phyloP scores from a whole-genome alignment of 2,797 vertebrate genomes.

The Botia kubotai region DNA sequence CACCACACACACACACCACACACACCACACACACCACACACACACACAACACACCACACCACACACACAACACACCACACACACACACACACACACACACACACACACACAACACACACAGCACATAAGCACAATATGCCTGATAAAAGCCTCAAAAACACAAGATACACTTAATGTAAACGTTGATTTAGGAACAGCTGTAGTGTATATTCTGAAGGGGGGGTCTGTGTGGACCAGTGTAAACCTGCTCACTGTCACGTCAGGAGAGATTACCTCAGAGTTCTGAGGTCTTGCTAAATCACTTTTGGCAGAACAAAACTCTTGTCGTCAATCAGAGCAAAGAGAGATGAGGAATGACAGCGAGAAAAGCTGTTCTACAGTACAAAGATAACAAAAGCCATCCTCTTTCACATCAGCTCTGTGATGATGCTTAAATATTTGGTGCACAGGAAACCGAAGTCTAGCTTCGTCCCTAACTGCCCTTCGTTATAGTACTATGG shows the following conservation, averaged over 20 bases:
- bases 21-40: too few species aligned
- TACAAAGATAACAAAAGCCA: constrained; percentile 30
- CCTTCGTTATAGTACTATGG: neutral
- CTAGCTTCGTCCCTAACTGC: neutral
- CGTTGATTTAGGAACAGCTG: neutral
- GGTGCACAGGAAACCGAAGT: constrained; percentile 1
- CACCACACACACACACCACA: too few species aligned
- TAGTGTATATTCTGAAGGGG: neutral
- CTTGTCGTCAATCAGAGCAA: constrained; percentile 58
- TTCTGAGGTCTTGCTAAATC: constrained; percentile 61
- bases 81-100: neutral
- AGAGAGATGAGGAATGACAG: constrained; percentile 62
- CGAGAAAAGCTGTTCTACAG: constrained; percentile 47
- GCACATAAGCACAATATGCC: neutral
- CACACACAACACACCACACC: constrained; percentile 61
- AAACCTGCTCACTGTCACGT: constrained; percentile 64
- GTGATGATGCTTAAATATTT: neutral
- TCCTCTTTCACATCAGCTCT: neutral
- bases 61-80: constrained; percentile 81
- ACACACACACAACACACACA: neutral
- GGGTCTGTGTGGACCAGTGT: constrained; percentile 27
- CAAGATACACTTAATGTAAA: neutral
- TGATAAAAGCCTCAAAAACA: neutral
- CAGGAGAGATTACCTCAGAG: constrained; percentile 64
- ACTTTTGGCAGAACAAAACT: constrained; percentile 58